Evolutionary conservation across 2,888 invertebrate genomes (phyloP), one percentile per base, ranked within the genome.

Genomic region (Metallyticus violacea): DNA sequence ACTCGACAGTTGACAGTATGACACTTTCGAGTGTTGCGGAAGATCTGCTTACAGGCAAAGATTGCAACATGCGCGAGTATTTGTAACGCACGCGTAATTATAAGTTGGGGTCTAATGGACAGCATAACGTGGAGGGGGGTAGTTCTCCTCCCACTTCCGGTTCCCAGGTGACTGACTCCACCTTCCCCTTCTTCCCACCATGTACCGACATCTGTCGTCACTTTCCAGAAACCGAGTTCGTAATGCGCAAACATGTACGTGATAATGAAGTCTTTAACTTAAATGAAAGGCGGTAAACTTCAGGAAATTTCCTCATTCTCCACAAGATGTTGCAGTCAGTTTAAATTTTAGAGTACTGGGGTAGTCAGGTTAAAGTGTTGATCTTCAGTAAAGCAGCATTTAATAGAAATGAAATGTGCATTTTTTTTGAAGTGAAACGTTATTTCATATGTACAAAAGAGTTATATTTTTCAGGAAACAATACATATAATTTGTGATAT

Each of bases 201-300:
- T 77, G 22, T 83, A 77, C 83, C 29, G 83, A 83, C 83, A 83
- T 83, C 83, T 83, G n/a, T 77, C 83, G 62, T 7, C n/a, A 7
- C 28, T 62, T 77, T 77, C 77, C 77, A 26, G 26, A 83, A 83
- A 22, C 83, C 77, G 15, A 62, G n/a, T n/a, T n/a, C n/a, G n/a
- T n/a, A n/a, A n/a, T n/a, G n/a, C 40, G 40, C 22, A 5, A 15
- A 62, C 15, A 62, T 9, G 15, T 62, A 15, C 40, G 15, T 62
- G 9, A 22, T 62, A 62, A 62, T 62, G 15, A 62, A 62, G 40
- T 62, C 15, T 62, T 62, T 62, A 15, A 15, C 40, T 62, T 62
- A 62, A 62, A 62, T 62, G 40, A 62, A 62, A 62, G 40, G 40
- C 2, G 40, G 15, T 62, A 62, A 62, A 62, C 4, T 62, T 62